Percentiles rank a stretch among this genome's conserved stretches.
Conservation (phyloP, 1,140 invertebrate genomes). For the Stratiolaelaps scimitus region DNA sequence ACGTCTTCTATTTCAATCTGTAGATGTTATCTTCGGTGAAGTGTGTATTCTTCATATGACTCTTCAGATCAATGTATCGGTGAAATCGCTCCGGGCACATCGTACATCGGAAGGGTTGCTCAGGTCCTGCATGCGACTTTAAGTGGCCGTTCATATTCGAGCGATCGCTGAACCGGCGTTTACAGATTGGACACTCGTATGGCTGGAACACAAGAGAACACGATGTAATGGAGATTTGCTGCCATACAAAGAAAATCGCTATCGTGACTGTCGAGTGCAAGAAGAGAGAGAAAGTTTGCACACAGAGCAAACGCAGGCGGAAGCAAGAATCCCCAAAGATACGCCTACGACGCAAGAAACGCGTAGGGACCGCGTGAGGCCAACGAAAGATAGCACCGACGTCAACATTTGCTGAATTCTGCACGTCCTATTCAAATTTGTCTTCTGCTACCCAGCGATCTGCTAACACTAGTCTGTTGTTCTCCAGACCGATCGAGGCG, state of each 20-base stretch:
- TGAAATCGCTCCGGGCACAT: slow-evolving; percentile 14
- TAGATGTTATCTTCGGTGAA: slow-evolving; percentile 23
- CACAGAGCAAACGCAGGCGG: background rate
- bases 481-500: too few relatives aligned
- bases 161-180: slow-evolving; percentile 22
- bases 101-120: slow-evolving; percentile 22
- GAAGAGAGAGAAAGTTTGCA: background rate
- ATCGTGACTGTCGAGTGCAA: background rate
- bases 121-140: slow-evolving; percentile 11
- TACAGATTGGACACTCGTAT: slow-evolving; percentile 21
- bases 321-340: background rate
- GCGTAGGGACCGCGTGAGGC: too few relatives aligned
- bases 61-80: slow-evolving; percentile 13
- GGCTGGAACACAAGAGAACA: slow-evolving; percentile 1
- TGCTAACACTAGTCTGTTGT: too few relatives aligned
- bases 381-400: too few relatives aligned
- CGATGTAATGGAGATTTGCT: background rate
- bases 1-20: slow-evolving; percentile 26
- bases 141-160: slow-evolving; percentile 26
- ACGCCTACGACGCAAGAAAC: background rate
- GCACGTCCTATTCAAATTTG: too few relatives aligned
- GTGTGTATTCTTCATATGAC: slow-evolving; percentile 20
- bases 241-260: background rate
- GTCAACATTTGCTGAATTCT: too few relatives aligned
- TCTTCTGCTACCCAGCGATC: too few relatives aligned